Conservation (phyloP, 2,888 invertebrate species). For the Salpingus planirostris region DNA sequence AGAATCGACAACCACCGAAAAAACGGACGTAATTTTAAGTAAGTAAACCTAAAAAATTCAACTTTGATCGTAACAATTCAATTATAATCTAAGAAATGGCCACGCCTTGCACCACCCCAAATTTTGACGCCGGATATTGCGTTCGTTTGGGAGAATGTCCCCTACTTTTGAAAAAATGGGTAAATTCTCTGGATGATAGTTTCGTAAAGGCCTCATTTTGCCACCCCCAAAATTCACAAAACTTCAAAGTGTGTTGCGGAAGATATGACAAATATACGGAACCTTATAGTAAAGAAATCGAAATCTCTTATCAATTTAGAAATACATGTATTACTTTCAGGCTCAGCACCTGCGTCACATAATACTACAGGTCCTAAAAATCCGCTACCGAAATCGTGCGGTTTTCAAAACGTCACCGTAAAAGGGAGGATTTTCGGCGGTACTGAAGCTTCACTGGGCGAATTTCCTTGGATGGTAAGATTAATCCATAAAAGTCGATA, state of each 20-base stretch:
- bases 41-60: too few relatives aligned
- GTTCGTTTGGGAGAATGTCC: slow-evolving; percentile 38
- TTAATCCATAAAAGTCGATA: slow-evolving; percentile 40
- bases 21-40: too few relatives aligned
- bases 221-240: too few relatives aligned
- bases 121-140: slow-evolving; percentile 38
- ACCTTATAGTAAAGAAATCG: too few relatives aligned
- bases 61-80: too few relatives aligned
- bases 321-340: too few relatives aligned
- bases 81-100: slow-evolving; percentile 24
- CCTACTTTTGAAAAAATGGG: too few relatives aligned
- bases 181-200: too few relatives aligned
- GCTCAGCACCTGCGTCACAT: too few relatives aligned
- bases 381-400: slow-evolving; percentile 32
- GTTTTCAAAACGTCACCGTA: slow-evolving; percentile 24
- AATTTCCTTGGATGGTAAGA: slow-evolving; percentile 49
- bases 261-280: slow-evolving; percentile 20
- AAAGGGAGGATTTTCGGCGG: slow-evolving; percentile 38
- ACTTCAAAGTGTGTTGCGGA: slow-evolving; percentile 37
- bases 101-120: slow-evolving; percentile 40
- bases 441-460: slow-evolving; percentile 40
- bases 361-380: slow-evolving; percentile 1
- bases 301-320: too few relatives aligned
- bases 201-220: too few relatives aligned
- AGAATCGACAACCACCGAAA: too few relatives aligned